Evolutionary conservation across 1,140 invertebrate genomes (phyloP), one percentile per base, ranked within the genome.

Genomic region (Drosophila santomea): DNA sequence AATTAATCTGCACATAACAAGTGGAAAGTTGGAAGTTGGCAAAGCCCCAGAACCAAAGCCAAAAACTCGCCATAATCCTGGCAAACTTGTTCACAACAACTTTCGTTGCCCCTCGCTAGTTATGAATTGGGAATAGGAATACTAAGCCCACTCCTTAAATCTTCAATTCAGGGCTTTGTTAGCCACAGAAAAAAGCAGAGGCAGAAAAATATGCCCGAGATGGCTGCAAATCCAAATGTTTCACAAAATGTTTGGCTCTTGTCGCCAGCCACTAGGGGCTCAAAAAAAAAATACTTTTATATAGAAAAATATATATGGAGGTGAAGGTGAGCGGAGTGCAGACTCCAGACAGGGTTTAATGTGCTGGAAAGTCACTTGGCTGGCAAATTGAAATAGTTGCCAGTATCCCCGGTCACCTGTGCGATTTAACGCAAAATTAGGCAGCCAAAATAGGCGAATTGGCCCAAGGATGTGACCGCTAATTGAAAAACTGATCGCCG

Each of bases 331-430:
- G 20, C 36, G 7, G 25, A 60, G 47, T 23, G 38, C n/a, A 5
- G 39, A 43, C 67, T 12, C 54, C 28, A 47, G 66, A 60, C 63
- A 14, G 12, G 61, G 73, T 55, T 74, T 68, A 80, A 80, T 80
- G 78, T 80, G 50, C 64, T 64, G 78, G 73, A 76, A 80, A 76
- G 55, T 41, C 54, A 50, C 36, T 64, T 56, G 43, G 47, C 57
- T 59, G 60, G 60, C 66, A 73, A 81, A 78, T 67, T 50, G 47
- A 72, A 81, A 78, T 78, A 81, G 79, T 81, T 63, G 43, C n/a
- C 50, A 38, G 41, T 58, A 23, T 54, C 15, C 1, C 14, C 43
- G 50, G 52, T 38, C 61, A 74, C 68, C 69, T 74, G 47, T 36
- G 48, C 28, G 47, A 80, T 62, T 80, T 69, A 15, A 61, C 61